Percentiles rank a stretch among this genome's conserved stretches.
Conservation (phyloP, 2,113 vertebrate species). For the Paratilapia polleni region DNA sequence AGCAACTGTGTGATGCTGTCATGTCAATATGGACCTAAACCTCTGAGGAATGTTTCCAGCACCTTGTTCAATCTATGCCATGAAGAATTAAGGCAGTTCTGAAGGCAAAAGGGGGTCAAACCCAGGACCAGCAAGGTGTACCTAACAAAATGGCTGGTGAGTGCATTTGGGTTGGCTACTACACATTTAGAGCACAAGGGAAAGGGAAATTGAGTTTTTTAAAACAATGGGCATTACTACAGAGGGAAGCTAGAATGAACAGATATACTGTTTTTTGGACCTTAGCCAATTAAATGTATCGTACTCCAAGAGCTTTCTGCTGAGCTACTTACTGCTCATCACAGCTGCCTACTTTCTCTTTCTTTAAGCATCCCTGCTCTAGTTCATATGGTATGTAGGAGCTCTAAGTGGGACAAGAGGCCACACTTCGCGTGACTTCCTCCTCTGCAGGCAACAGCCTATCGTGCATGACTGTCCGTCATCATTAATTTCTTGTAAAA, state of each 20-base stretch:
- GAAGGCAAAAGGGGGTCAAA: no score
- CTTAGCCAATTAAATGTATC: not conserved
- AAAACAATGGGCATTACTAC: not conserved
- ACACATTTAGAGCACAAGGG: not conserved
- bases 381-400: not conserved
- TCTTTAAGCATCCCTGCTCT: not conserved
- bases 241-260: not conserved
- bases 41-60: no score
- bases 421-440: conserved; percentile 72
- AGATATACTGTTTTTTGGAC: not conserved
- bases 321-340: conserved; percentile 18
- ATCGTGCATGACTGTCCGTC: conserved; percentile 72
- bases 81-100: no score
- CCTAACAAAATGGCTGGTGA: no score
- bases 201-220: not conserved
- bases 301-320: not conserved
- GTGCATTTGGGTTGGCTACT: no score
- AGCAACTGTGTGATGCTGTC: no score
- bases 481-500: conserved; percentile 81
- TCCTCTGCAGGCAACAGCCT: conserved; percentile 57
- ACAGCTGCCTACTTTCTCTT: not conserved
- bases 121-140: no score
- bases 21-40: no score
- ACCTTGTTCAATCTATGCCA: no score
- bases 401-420: conserved; percentile 7